Evolutionary conservation across 2,113 vertebrate species (phyloP).

Genomic region (Astur gentilis): DNA sequence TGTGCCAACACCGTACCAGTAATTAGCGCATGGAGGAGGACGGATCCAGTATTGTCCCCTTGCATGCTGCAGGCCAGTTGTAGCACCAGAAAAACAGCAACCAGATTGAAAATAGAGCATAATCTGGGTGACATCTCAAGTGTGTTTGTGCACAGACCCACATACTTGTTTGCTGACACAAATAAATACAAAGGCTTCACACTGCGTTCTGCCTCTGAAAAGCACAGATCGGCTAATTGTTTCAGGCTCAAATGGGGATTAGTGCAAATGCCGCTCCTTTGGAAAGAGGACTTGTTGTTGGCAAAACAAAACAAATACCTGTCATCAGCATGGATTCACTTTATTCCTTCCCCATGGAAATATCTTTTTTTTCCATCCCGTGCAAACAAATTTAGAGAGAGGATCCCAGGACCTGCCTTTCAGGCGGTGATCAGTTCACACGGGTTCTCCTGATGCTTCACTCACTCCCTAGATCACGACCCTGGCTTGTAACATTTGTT

Average conservation of each 20-base stretch:
- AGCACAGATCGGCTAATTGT: slow-evolving; percentile 36
- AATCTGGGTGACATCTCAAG: slow-evolving; percentile 26
- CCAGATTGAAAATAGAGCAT: not conserved
- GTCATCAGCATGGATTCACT: slow-evolving; percentile 9
- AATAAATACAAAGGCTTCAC: slow-evolving; percentile 33
- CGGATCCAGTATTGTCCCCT: not conserved
- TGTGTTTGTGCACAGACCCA: not conserved
- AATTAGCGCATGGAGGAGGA: not conserved
- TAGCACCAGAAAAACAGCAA: not conserved
- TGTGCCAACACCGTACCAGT: not conserved
- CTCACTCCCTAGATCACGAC: not conserved
- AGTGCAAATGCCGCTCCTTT: slow-evolving; percentile 19
- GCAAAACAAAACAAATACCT: slow-evolving; percentile 65
- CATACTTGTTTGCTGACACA: slow-evolving; percentile 40
- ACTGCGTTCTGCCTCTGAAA: not conserved
- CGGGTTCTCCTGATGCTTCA: not conserved
- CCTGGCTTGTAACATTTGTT: not conserved
- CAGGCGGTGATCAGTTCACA: not conserved
- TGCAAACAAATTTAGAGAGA: slow-evolving; percentile 34
- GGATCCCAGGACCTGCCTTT: not conserved
- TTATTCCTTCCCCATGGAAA: slow-evolving; percentile 43
- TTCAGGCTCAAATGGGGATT: slow-evolving; percentile 44
- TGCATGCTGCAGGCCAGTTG: not conserved
- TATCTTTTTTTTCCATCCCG: slow-evolving; percentile 32
- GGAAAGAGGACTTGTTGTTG: slow-evolving; percentile 41